Percentiles rank a stretch among this genome's conserved stretches.
Evolutionary conservation across 1,140 invertebrate genomes (phyloP).

Genomic region (Sycophila sp.): DNA sequence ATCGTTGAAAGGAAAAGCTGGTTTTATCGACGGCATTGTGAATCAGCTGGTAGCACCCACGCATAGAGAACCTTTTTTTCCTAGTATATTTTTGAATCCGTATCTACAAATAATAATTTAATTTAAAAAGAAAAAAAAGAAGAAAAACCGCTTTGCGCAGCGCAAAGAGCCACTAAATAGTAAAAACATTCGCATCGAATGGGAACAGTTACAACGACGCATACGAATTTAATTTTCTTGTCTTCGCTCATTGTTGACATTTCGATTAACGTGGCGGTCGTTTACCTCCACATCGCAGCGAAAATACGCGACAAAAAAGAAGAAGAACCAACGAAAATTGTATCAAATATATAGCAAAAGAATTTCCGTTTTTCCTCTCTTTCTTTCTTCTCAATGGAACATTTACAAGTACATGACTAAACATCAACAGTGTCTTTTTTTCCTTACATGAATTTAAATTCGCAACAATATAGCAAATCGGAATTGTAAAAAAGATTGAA

Average conservation of each 20-base stretch:
- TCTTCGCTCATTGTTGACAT: conserved; percentile 6
- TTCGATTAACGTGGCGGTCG: conserved; percentile 16
- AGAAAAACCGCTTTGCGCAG: conserved; percentile 1
- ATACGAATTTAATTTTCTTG: conserved; percentile 29
- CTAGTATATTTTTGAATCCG: conserved; percentile 9
- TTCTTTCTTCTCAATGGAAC: background rate
- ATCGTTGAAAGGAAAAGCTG: no score
- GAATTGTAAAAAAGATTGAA: conserved; percentile 23
- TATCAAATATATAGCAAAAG: background rate
- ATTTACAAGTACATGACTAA: conserved; percentile 8
- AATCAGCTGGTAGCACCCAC: conserved; percentile 19
- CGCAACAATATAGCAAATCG: background rate
- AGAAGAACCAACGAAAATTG: background rate
- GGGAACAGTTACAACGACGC: conserved; percentile 26
- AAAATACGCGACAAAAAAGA: conserved; percentile 10
- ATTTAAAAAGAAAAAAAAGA: conserved; percentile 20
- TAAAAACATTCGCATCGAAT: conserved; percentile 35
- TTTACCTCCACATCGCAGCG: conserved; percentile 6
- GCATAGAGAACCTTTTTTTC: conserved; percentile 8
- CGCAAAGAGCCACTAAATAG: conserved; percentile 13
- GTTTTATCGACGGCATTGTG: conserved; percentile 5
- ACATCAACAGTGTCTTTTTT: background rate
- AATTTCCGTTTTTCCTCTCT: background rate
- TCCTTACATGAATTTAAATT: conserved; percentile 16
- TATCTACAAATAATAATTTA: conserved; percentile 32